These are phyloP conservation scores for Noctilio leporinus DNA, from an alignment of 2,113 vertebrate genomes.

Conservation along the genomic window DNA sequence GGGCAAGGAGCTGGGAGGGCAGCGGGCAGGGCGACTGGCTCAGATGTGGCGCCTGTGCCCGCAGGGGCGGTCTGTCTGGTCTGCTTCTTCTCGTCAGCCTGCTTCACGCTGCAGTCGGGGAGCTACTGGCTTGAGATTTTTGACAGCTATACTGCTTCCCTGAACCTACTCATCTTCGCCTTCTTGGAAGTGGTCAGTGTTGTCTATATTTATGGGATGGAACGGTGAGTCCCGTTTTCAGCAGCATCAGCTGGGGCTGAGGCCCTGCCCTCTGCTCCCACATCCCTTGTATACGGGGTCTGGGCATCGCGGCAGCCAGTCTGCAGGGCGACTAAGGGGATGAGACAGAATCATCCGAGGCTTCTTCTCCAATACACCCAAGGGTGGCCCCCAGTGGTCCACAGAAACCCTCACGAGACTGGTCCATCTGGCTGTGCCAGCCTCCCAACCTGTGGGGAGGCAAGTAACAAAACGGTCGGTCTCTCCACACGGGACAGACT, in stretches of 20 bases:
- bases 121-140: slow-evolving; percentile 95
- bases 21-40: accelerated
- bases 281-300: accelerated
- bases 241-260: accelerated
- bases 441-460: too few species aligned
- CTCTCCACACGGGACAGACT: accelerated
- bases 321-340: neutral
- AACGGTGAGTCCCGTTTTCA: slow-evolving; percentile 73
- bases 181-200: slow-evolving; percentile 87
- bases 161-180: slow-evolving; percentile 87
- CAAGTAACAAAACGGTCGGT: accelerated
- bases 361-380: neutral
- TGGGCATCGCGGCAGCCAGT: accelerated
- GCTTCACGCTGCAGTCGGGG: slow-evolving; percentile 88
- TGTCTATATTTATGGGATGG: slow-evolving; percentile 83
- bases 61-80: slow-evolving; percentile 81
- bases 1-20: too few species aligned
- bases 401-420: neutral
- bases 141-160: slow-evolving; percentile 83
- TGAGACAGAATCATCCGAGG: accelerated
- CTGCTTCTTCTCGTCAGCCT: slow-evolving; percentile 79
- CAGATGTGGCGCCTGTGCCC: accelerated
- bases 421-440: accelerated
- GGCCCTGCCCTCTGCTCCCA: neutral
- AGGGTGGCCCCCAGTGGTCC: neutral